Evolutionary conservation across 2,113 vertebrate genomes (phyloP).

Genomic region (Callipepla squamata): DNA sequence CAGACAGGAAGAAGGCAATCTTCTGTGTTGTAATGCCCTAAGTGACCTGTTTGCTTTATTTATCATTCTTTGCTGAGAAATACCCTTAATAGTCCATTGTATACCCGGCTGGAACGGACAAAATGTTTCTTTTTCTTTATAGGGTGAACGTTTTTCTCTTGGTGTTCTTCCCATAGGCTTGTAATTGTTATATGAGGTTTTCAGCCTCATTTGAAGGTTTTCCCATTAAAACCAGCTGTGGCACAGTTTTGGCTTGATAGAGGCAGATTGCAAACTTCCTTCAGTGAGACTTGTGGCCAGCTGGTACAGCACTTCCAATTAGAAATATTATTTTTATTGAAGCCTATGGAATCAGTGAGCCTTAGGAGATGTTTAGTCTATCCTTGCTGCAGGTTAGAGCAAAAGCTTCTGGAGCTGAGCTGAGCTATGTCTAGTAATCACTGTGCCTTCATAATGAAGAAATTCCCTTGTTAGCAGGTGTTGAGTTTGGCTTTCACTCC

Average conservation of each 20-base stretch:
- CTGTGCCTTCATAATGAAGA: not conserved
- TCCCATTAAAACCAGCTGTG: not conserved
- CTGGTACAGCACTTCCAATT: not conserved
- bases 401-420: not conserved
- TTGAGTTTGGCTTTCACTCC: conserved; percentile 13
- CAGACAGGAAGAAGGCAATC: not conserved
- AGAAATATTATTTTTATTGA: not conserved
- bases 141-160: not conserved
- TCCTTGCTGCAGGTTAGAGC: not conserved
- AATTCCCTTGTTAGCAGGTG: not conserved
- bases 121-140: not conserved
- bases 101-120: not conserved
- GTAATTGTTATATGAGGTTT: not conserved
- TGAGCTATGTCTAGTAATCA: not conserved
- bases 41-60: not conserved
- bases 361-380: not conserved
- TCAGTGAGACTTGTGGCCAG: not conserved
- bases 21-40: not conserved
- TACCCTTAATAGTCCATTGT: not conserved
- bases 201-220: not conserved
- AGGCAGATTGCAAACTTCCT: not conserved
- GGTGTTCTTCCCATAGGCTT: not conserved
- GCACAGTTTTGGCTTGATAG: not conserved
- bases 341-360: not conserved
- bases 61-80: not conserved